Evolutionary conservation across 2,888 invertebrate species (phyloP).

Genomic region (Lasius fuliginosus): DNA sequence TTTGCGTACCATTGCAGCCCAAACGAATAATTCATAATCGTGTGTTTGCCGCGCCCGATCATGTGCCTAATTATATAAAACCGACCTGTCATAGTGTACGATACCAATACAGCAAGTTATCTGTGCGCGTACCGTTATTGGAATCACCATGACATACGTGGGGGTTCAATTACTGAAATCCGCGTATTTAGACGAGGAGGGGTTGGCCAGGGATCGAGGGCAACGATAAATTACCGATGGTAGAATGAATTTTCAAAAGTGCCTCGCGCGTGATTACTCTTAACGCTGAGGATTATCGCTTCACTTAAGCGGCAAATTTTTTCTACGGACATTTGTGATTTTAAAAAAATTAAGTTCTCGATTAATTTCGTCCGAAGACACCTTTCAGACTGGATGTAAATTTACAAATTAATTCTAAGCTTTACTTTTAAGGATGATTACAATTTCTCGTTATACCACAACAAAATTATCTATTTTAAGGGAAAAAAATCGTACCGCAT

Average conservation of each 20-base stretch:
- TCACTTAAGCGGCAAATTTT: conserved; percentile 44
- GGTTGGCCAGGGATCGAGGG: conserved; percentile 10
- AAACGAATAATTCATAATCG: conserved; percentile 49
- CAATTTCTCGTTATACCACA: background rate
- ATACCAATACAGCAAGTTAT: conserved; percentile 48
- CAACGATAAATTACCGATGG: conserved; percentile 34
- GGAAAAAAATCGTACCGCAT: background rate
- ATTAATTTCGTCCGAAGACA: background rate
- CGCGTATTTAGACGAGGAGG: conserved; percentile 3
- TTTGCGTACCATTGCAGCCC: conserved; percentile 14
- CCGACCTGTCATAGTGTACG: conserved; percentile 25
- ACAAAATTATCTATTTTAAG: background rate
- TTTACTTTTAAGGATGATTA: background rate
- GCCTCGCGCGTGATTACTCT: conserved; percentile 54
- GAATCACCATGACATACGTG: conserved; percentile 41
- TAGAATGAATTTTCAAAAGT: conserved; percentile 33
- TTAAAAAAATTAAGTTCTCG: background rate
- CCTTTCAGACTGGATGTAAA: background rate
- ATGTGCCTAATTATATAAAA: conserved; percentile 52
- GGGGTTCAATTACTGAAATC: conserved; percentile 36
- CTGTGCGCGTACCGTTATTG: conserved; percentile 44
- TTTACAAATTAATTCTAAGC: background rate
- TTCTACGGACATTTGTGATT: background rate
- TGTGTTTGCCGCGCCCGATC: conserved; percentile 34
- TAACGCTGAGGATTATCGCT: conserved; percentile 30